Base-by-base conservation (phyloP, 2,888 invertebrate species). In the Drosophila pegasa region DNA sequence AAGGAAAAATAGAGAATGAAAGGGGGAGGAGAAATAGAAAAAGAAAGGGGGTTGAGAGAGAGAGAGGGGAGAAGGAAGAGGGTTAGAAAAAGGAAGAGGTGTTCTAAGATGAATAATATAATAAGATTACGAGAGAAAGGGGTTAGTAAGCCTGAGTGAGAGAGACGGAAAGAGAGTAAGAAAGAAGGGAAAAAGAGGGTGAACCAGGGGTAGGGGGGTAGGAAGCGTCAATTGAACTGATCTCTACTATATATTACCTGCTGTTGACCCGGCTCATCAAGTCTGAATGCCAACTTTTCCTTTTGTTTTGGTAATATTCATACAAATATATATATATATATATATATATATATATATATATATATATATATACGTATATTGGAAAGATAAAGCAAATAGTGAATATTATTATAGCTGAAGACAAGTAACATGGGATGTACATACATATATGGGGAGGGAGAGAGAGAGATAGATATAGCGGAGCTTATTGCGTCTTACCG, bases 241-340 rank as follows among this genome's bases (percentile, higher is more conserved):
- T 37, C 37, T 20, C 22, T 3, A n/a, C 9, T 16, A 18, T 29
- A 12, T 41, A 1, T 51, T 75, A 76, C 62, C 62, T 71, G 58
- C 0, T 57, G 56, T 22, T 54, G 62, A 6, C 10, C 62, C 25
- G 72, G 67, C 22, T 71, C 72, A 18, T 67, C 59, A 0, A 75
- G 75, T 41, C 77, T 51, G 29, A 75, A 75, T 54, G 25, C 18
- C 52, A 75, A 45, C 50, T 62, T 50, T 57, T 75, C 77, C 75
- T 74, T 22, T 25, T 5, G 12, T 29, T 18, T 18, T 10, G 29
- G 20, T 40, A 18, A 6, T 16, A 63, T 10, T 27, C 2, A 62
- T 29, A 55, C 14, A 18, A 1, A 29, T 51, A 22, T 14, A 43
- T 14, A 4, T 31, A 22, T n/a, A 38, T 8, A 7, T 14, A 38